phyloP scores from a whole-genome alignment of 2,888 invertebrate genomes.

The Parnassius apollo region DNA sequence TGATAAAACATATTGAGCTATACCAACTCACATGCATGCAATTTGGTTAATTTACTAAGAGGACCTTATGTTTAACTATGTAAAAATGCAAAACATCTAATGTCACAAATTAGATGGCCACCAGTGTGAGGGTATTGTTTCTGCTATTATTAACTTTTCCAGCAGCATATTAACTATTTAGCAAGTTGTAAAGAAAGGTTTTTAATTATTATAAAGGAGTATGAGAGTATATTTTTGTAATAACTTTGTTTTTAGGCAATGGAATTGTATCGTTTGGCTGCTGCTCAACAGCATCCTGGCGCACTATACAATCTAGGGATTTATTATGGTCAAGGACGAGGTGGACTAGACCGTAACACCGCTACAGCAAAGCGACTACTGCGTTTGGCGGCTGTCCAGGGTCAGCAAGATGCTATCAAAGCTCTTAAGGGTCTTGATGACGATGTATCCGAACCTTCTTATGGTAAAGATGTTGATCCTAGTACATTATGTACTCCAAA shows the following conservation, averaged over 20 bases:
- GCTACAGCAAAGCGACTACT: constrained; percentile 75
- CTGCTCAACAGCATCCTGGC: constrained; percentile 82
- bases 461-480: constrained; percentile 37
- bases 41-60: too few relatives aligned
- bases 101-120: too few relatives aligned
- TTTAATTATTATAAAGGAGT: too few relatives aligned
- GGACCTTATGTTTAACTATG: too few relatives aligned
- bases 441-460: constrained; percentile 42
- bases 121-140: too few relatives aligned
- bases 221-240: background rate
- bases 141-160: too few relatives aligned
- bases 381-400: constrained; percentile 81
- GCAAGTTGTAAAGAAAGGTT: too few relatives aligned
- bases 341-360: constrained; percentile 75
- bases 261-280: constrained; percentile 83
- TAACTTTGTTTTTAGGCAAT: constrained; percentile 79
- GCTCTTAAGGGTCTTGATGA: constrained; percentile 68
- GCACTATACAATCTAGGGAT: constrained; percentile 87
- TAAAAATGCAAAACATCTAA: too few relatives aligned
- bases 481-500: constrained; percentile 34
- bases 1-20: too few relatives aligned
- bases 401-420: constrained; percentile 79
- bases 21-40: too few relatives aligned
- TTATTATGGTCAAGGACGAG: constrained; percentile 84
- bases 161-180: too few relatives aligned